phyloP scores from a whole-genome alignment of 2,888 invertebrate genomes.

The Metalampra italica region DNA sequence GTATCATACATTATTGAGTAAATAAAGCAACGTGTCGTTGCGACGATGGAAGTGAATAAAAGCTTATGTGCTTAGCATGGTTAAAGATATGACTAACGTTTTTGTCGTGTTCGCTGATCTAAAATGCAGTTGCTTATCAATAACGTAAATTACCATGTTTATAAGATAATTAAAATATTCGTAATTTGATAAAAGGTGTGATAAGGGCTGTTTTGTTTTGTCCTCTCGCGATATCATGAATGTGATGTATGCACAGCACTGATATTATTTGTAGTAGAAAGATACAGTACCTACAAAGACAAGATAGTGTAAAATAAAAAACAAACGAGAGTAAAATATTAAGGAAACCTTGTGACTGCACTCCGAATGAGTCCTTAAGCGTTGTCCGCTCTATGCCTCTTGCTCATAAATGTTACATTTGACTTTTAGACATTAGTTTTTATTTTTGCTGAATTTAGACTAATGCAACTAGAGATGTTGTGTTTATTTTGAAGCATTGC shows the following conservation, averaged over 20 bases:
- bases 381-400: constrained; percentile 53
- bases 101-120: background rate
- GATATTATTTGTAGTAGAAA: background rate
- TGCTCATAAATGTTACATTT: constrained; percentile 35
- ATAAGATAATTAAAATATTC: too few species aligned
- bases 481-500: constrained; percentile 17
- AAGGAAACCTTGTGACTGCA: constrained; percentile 51
- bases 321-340: background rate
- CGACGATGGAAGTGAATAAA: background rate
- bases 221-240: background rate
- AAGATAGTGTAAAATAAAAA: background rate
- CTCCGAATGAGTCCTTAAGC: constrained; percentile 36
- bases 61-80: background rate
- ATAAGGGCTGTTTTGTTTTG: background rate
- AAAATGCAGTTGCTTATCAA: constrained; percentile 2
- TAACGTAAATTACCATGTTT: background rate
- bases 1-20: background rate
- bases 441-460: constrained; percentile 47
- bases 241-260: background rate
- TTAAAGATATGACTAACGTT: background rate
- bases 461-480: constrained; percentile 38
- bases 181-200: background rate
- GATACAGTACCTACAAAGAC: too few species aligned
- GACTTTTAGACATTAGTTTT: constrained; percentile 37
- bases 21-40: background rate